Base-by-base conservation (phyloP, 2,888 invertebrate species). In the Brassicogethes aeneus region DNA sequence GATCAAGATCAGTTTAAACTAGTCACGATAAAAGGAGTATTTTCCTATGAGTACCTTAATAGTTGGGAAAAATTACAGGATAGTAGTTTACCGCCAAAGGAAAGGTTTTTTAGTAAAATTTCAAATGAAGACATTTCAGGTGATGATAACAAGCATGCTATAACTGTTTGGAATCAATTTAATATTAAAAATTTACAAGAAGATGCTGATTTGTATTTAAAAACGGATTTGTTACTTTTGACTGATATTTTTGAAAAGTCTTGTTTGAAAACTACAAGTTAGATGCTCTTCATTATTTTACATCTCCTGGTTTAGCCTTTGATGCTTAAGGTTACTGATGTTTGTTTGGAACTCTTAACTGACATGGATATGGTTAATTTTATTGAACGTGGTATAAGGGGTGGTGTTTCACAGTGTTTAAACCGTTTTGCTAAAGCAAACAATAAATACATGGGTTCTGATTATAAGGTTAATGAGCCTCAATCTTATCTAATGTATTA, bases 301-400 rank as follows among this genome's bases (percentile, higher is more conserved):
- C 23, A 23, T 5, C 23, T 23, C 23, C 23, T 7, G 23, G 23
- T 23, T 23, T 23, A 10, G 23, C 23, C 23, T 23, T 23, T 23
- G 23, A 23, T 23, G 23, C 23, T 23, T 23, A 10, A 23, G 23
- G 23, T 23, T 23, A 23, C 23, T 23, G 23, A 10, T 23, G 23
- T 23, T 23, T 23, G 23, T 10, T 23, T 23, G 23, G 23, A 23
- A 23, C 23, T 23, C 23, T 23, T 7, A 10, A 23, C 23, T 10
- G 23, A 23, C 23, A 23, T 23, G 23, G 23, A 23, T 23, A 23
- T 23, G 23, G 23, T 23, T 23, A 23, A 23, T 23, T 23, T 23
- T 23, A 23, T 23, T 10, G 23, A 23, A 23, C 5, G 23, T 7
- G 23, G 23, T 23, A 23, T 23, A 23, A 5, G 23, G 23, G 23